phyloP scores from a whole-genome alignment of 2,797 vertebrate species.

The Cetoscarus ocellatus region DNA sequence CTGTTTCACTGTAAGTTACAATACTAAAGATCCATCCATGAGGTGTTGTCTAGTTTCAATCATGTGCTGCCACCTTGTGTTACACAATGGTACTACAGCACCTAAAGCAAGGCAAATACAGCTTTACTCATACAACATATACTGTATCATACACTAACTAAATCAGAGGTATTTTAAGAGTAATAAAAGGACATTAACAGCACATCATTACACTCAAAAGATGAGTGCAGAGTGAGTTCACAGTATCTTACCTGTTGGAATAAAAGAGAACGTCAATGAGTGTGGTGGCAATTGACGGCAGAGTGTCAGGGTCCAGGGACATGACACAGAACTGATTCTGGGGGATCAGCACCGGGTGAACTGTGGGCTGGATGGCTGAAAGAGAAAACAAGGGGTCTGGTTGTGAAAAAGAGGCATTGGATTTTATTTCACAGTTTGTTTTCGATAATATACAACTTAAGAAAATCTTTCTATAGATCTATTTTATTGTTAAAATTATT shows the following conservation, averaged over 20 bases:
- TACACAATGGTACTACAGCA: conserved; percentile 8
- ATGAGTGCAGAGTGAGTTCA: neutral
- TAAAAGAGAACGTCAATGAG: conserved; percentile 98
- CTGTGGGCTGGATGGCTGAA: conserved; percentile 86
- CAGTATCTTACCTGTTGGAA: conserved; percentile 85
- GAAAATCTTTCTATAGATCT: too few relatives aligned
- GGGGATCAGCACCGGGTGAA: conserved; percentile 95
- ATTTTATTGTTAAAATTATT: too few relatives aligned
- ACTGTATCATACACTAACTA: too few relatives aligned
- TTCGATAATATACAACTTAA: too few relatives aligned
- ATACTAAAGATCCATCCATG: neutral
- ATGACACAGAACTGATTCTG: conserved; percentile 95
- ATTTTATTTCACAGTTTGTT: too few relatives aligned
- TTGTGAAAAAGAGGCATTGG: too few relatives aligned
- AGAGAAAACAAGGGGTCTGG: neutral
- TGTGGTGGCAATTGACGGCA: conserved; percentile 94
- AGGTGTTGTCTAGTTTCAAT: neutral
- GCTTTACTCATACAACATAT: too few relatives aligned
- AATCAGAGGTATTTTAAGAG: too few relatives aligned
- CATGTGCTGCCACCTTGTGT: conserved; percentile 57
- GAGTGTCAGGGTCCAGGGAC: conserved; percentile 93
- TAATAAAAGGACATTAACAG: too few relatives aligned
- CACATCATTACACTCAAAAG: too few relatives aligned
- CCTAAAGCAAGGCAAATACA: too few relatives aligned
- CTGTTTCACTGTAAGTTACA: neutral